These are phyloP conservation scores for Ectemnius lituratus DNA, from an alignment of 2,888 invertebrate species.

Conservation along the genomic window DNA sequence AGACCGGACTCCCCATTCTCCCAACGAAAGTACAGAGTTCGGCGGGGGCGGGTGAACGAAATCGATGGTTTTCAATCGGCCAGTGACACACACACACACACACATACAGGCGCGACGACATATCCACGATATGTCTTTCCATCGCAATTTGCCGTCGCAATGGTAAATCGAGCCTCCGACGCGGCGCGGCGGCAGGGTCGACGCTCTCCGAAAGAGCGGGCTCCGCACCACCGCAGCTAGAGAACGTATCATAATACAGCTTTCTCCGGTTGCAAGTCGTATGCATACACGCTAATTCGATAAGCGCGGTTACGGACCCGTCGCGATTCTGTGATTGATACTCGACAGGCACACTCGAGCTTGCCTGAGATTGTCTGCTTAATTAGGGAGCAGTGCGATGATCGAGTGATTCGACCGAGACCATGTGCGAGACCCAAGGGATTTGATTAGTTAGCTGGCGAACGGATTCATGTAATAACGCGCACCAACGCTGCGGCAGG, in stretches of 20 bases:
- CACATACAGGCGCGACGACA: no score
- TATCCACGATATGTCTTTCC: neutral
- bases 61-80: neutral
- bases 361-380: neutral
- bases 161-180: slow-evolving; percentile 4
- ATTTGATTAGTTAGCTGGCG: slow-evolving; percentile 58
- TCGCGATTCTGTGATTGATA: slow-evolving; percentile 3
- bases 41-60: neutral
- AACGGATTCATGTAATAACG: slow-evolving; percentile 64
- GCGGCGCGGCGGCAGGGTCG: slow-evolving; percentile 8
- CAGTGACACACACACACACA: neutral
- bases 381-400: neutral
- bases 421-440: neutral
- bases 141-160: slow-evolving; percentile 1
- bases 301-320: slow-evolving; percentile 2
- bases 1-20: no score
- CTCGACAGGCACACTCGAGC: neutral
- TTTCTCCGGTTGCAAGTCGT: slow-evolving; percentile 41
- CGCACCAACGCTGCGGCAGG: slow-evolving; percentile 48
- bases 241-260: slow-evolving; percentile 29
- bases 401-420: no score
- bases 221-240: neutral
- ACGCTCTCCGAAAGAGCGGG: neutral
- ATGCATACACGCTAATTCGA: slow-evolving; percentile 3
- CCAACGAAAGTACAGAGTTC: neutral